Conservation (phyloP, 2,113 vertebrate genomes). For the Nasalis larvatus region DNA sequence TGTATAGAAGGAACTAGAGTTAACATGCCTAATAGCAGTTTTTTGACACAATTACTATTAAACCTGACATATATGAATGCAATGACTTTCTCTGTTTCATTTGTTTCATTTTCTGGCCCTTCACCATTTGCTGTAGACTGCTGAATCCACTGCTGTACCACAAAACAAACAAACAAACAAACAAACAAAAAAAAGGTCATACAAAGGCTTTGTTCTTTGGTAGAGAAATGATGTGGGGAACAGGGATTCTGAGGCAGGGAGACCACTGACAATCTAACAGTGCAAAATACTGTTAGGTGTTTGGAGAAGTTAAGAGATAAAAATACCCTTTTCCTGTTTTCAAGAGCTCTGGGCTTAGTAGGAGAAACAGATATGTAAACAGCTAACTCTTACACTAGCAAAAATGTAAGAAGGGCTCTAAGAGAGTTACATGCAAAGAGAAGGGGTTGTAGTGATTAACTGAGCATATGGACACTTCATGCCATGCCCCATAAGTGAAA, state of each 20-base stretch:
- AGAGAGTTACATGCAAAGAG: constrained; percentile 15
- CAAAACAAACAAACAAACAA: background rate
- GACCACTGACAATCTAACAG: background rate
- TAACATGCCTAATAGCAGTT: background rate
- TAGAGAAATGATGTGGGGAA: background rate
- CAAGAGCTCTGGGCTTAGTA: background rate
- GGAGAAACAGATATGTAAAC: constrained; percentile 26
- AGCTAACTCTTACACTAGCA: background rate
- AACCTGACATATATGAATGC: background rate
- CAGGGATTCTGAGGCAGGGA: background rate
- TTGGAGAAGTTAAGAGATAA: background rate
- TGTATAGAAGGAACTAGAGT: constrained; percentile 17
- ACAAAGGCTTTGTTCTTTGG: constrained; percentile 8
- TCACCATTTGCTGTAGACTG: background rate
- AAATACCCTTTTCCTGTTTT: background rate
- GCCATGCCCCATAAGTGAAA: background rate
- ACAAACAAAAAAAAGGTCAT: background rate
- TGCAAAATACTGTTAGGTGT: background rate
- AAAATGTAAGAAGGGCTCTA: constrained; percentile 12
- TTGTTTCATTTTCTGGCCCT: constrained; percentile 8
- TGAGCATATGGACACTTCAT: constrained; percentile 42
- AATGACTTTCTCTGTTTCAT: background rate
- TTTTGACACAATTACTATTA: background rate
- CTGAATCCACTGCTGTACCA: background rate
- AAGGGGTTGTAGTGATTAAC: constrained; percentile 42